phyloP scores from a whole-genome alignment of 2,113 vertebrate species.

The Peromyscus polionotus region DNA sequence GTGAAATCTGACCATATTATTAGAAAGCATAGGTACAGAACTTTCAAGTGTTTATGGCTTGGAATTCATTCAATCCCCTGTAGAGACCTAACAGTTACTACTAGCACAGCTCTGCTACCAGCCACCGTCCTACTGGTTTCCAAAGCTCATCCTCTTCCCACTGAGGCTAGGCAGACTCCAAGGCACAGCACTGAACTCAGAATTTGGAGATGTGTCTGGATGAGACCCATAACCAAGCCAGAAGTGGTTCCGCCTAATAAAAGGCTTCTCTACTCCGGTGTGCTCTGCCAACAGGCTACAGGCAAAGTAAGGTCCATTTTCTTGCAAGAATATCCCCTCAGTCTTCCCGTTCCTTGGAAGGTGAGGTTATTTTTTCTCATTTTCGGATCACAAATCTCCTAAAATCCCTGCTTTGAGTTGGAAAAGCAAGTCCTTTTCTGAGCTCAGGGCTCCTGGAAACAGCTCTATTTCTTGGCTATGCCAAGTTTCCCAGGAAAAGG shows the following conservation, averaged over 20 bases:
- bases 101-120: not conserved
- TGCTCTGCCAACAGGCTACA: not conserved
- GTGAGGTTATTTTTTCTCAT: constrained; percentile 31
- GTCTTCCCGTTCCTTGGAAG: not conserved
- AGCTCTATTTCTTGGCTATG: constrained; percentile 53
- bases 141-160: constrained; percentile 6
- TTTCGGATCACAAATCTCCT: not conserved
- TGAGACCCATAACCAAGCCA: not conserved
- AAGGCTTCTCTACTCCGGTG: not conserved
- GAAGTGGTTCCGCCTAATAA: constrained; percentile 47
- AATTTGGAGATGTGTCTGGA: not conserved
- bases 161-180: constrained; percentile 1
- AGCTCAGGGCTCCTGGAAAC: not conserved
- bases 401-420: constrained; percentile 61
- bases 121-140: not conserved
- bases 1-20: not conserved
- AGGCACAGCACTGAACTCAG: not conserved
- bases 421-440: constrained; percentile 69
- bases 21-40: not conserved
- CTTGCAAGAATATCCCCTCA: not conserved
- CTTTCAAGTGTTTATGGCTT: not conserved
- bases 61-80: not conserved
- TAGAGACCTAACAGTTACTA: not conserved
- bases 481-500: constrained; percentile 54
- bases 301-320: constrained; percentile 2